Evolutionary conservation across 2,113 vertebrate genomes (phyloP).

Genomic region (Bubo bubo): DNA sequence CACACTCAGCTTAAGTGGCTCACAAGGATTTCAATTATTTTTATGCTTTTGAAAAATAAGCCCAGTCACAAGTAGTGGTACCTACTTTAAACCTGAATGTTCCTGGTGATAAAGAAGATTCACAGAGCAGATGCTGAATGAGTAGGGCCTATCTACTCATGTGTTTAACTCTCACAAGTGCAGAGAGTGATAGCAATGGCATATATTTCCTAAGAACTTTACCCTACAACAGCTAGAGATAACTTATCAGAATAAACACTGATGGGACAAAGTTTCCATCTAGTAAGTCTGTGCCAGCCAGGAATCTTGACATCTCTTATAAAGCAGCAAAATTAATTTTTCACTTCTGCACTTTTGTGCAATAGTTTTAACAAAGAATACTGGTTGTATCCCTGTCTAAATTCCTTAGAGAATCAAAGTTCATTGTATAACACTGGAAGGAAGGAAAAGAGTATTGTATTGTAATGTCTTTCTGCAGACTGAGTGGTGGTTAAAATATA

Average conservation of each 20-base stretch:
- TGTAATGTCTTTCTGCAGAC: neutral
- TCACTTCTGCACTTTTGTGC: neutral
- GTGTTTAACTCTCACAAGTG: neutral
- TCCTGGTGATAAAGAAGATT: neutral
- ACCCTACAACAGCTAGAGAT: neutral
- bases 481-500: neutral
- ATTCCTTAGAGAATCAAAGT: neutral
- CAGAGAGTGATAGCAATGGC: neutral
- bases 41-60: neutral
- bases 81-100: neutral
- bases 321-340: neutral
- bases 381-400: neutral
- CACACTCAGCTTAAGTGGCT: neutral
- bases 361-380: neutral
- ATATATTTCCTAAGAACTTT: neutral
- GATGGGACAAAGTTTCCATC: constrained; percentile 12
- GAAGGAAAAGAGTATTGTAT: neutral
- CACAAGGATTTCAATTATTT: neutral
- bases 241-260: constrained; percentile 39
- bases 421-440: neutral
- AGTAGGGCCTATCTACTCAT: neutral
- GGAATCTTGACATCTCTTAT: neutral
- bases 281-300: neutral
- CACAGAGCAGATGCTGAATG: neutral
- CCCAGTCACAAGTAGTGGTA: neutral